Conservation (phyloP, 2,888 invertebrate genomes). For the Ophion obscuratus region DNA sequence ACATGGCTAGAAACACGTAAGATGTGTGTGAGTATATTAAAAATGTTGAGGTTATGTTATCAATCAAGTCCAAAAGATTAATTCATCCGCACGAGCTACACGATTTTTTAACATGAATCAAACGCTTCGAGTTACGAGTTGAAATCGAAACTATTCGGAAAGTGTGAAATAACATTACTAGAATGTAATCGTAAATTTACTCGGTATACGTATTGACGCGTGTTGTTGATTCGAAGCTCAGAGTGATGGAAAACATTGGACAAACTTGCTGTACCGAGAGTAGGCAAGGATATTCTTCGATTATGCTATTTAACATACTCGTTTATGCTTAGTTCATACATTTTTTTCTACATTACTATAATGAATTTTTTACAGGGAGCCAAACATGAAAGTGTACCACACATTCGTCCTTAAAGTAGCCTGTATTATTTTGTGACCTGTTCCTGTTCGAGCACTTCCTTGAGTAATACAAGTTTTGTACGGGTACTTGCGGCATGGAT, state of each 20-base stretch:
- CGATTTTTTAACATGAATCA: not conserved
- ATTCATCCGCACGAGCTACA: not conserved
- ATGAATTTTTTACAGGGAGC: slow-evolving; percentile 41
- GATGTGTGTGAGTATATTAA: slow-evolving; percentile 43
- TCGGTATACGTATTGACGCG: not conserved
- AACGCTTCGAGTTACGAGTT: not conserved
- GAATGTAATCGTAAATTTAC: not conserved
- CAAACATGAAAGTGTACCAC: slow-evolving; percentile 41
- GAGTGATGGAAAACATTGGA: not conserved
- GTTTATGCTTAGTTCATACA: not conserved
- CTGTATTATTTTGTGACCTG: not conserved
- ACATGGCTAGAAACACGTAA: not conserved
- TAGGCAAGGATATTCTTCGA: too few relatives aligned
- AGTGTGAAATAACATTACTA: not conserved
- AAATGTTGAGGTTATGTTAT: slow-evolving; percentile 50
- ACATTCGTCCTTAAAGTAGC: not conserved
- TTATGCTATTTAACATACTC: too few relatives aligned
- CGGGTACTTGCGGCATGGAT: slow-evolving; percentile 84
- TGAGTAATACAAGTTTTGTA: not conserved
- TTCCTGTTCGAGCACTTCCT: slow-evolving; percentile 1
- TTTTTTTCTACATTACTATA: not conserved
- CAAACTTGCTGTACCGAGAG: not conserved
- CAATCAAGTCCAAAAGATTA: not conserved
- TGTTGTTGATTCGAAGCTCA: not conserved
- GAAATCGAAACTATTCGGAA: not conserved